Conservation (phyloP, 2,888 invertebrate species). For the Archaeoteleia sp. region DNA sequence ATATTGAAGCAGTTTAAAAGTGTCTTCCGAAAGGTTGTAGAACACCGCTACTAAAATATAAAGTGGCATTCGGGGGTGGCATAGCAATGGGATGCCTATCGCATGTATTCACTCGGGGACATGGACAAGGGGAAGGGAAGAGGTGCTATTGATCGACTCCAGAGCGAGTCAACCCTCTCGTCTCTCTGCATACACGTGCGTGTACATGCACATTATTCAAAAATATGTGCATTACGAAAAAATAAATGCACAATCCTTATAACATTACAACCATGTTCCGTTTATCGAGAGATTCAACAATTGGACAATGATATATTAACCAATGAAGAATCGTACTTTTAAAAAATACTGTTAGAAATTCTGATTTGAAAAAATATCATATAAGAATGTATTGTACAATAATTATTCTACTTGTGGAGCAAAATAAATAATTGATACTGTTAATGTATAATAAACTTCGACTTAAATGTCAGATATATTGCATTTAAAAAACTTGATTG, state of each 20-base stretch:
- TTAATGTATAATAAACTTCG: no score
- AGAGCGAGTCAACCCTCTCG: constrained; percentile 71
- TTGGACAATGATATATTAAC: no score
- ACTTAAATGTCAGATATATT: no score
- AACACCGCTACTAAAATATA: constrained; percentile 73
- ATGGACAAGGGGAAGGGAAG: constrained; percentile 55
- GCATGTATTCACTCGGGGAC: constrained; percentile 68
- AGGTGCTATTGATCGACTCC: constrained; percentile 72
- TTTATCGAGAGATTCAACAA: constrained; percentile 2
- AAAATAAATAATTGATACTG: no score
- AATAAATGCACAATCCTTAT: constrained; percentile 14
- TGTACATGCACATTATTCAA: constrained; percentile 37
- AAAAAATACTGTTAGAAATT: no score
- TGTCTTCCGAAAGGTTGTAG: constrained; percentile 70
- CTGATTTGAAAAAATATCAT: no score
- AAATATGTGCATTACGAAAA: constrained; percentile 37
- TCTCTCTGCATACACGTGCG: constrained; percentile 53
- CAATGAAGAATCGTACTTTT: no score
- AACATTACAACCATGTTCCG: constrained; percentile 13
- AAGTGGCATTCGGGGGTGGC: constrained; percentile 72
- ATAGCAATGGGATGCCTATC: constrained; percentile 72
- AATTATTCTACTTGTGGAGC: no score
- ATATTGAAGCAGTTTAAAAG: constrained; percentile 52
- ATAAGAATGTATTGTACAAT: no score
- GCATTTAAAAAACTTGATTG: no score